A percentile compares a stretch with the other conserved stretches of the same genome.
These are phyloP conservation scores for Eutrigla gurnardus DNA, from an alignment of 2,797 vertebrate species.

Conservation along the genomic window DNA sequence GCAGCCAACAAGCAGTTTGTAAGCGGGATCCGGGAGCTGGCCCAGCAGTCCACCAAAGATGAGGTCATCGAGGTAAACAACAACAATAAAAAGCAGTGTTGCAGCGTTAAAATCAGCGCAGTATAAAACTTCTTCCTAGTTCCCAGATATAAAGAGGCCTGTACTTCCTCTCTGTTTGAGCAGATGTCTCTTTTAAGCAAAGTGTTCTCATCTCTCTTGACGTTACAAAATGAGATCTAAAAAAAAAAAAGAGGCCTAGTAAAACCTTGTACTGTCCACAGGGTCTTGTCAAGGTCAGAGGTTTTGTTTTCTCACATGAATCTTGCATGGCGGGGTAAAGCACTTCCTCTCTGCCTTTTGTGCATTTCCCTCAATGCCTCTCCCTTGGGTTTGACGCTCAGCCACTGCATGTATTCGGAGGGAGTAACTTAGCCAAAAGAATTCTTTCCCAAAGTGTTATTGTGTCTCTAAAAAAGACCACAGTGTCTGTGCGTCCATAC, in stretches of 20 bases:
- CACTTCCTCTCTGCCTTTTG: slow-evolving; percentile 60
- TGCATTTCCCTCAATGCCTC: slow-evolving; percentile 48
- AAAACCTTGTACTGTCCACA: slow-evolving; percentile 29
- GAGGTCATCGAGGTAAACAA: slow-evolving; percentile 91
- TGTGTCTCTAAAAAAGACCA: slow-evolving; percentile 34
- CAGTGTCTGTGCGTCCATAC: slow-evolving; percentile 15
- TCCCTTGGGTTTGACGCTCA: slow-evolving; percentile 59
- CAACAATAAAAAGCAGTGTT: neutral
- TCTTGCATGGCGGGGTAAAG: slow-evolving; percentile 39
- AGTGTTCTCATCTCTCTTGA: slow-evolving; percentile 9
- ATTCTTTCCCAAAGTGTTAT: slow-evolving; percentile 50
- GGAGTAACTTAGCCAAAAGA: slow-evolving; percentile 41
- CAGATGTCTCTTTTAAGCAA: neutral
- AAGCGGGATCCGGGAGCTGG: slow-evolving; percentile 93
- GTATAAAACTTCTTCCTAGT: neutral
- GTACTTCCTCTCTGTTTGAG: neutral
- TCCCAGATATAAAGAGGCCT: neutral
- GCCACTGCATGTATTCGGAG: slow-evolving; percentile 48
- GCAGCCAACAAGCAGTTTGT: slow-evolving; percentile 98
- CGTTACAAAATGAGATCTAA: slow-evolving; percentile 15
- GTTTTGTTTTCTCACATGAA: slow-evolving; percentile 59
- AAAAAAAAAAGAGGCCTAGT: neutral
- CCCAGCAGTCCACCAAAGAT: slow-evolving; percentile 95
- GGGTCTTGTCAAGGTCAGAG: slow-evolving; percentile 38
- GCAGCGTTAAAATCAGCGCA: neutral